phyloP scores from a whole-genome alignment of 2,113 vertebrate genomes.

The Mustela nigripes region DNA sequence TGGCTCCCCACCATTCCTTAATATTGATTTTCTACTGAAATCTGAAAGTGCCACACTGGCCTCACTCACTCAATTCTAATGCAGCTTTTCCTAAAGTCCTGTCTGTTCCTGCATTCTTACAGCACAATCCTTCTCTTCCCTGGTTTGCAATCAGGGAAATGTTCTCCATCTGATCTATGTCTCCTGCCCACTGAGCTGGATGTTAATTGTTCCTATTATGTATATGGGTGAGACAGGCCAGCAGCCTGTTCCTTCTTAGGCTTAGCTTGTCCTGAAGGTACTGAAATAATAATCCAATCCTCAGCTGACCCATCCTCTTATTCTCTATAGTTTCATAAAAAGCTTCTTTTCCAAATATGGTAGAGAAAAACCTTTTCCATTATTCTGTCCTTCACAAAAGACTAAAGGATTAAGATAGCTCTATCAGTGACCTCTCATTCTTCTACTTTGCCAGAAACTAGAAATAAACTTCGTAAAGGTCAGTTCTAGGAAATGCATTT shows the following conservation, averaged over 20 bases:
- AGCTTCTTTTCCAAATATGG: conserved; percentile 34
- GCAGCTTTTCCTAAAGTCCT: background rate
- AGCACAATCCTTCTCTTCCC: background rate
- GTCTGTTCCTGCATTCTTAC: background rate
- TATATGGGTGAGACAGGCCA: accelerated
- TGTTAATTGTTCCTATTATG: no score
- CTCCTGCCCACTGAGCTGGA: background rate
- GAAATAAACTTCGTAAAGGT: conserved; percentile 67
- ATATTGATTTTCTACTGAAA: background rate
- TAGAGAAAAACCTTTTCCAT: background rate
- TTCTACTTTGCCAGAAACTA: conserved; percentile 35
- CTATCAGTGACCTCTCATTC: conserved; percentile 54
- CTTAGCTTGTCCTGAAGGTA: background rate
- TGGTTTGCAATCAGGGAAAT: background rate
- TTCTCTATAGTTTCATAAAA: background rate
- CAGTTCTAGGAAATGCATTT: conserved; percentile 54
- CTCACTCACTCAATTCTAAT: background rate
- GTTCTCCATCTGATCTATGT: background rate
- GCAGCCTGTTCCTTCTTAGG: background rate
- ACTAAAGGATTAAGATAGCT: conserved; percentile 27
- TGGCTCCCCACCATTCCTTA: background rate
- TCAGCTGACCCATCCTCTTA: background rate
- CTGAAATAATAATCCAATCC: background rate
- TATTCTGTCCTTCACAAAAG: background rate
- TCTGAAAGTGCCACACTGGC: accelerated